Evolutionary conservation across 2,888 invertebrate genomes (phyloP), one percentile per base, ranked within the genome.

Genomic region (Scelioninae gen. 1): DNA sequence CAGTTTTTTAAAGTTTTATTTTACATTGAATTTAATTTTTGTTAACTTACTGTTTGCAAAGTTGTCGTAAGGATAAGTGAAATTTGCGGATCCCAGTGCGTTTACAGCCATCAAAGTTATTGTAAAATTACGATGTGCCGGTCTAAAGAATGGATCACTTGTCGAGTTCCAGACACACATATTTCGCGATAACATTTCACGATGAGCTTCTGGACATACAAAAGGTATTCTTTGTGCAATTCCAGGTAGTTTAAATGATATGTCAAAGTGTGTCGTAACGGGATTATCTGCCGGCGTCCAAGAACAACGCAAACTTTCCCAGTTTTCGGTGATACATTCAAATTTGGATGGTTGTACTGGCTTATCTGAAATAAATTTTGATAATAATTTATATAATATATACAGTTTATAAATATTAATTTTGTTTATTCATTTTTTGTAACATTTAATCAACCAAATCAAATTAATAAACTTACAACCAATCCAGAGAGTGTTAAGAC

Each of bases 271-370:
- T 0, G 96, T 95, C 16, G 89, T 89, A 10, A 95, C 92, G 83
- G 93, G 94, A 91, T 95, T 93, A 31, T 93, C 88, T 0, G 95
- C 94, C 55, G 93, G 93, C 0, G 94, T 94, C 95, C 97, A 97
- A 0, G 94, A 94, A 89, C 97, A 98, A 11, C 94, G 95, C 85
- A 97, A 92, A 86, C 94, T 94, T 66, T 95, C 94, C 93, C 96
- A 95, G 90, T 97, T 96, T 84, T 94, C 93, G 10, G 96, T 95
- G 60, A 95, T 92, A 89, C 97, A 98, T 31, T 93, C 93, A 88
- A 97, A 97, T 90, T 96, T 95, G 8, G 93, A 92, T 2, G 96
- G 95, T 85, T 93, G 91, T 78, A 93, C 90, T 0, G 97, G 97
- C 69, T 94, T 93, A 47, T 91, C 95, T 95, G 89, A 32, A 78